phyloP scores from a whole-genome alignment of 2,888 invertebrate species.

The Sipunculus nudus region DNA sequence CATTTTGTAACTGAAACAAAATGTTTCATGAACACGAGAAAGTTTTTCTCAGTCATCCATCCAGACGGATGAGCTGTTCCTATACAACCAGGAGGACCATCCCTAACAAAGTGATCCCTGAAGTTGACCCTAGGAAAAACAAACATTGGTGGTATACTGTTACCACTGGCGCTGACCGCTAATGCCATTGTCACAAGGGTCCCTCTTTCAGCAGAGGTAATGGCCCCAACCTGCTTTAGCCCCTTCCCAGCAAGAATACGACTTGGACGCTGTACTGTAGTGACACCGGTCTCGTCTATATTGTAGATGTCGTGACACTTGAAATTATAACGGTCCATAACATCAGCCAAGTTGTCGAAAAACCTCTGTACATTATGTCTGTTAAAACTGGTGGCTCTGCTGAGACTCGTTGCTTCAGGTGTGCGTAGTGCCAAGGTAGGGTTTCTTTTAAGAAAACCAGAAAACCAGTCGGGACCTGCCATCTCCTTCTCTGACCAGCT shows the following conservation, averaged over 20 bases:
- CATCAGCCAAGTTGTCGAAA: slow-evolving; percentile 19
- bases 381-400: slow-evolving; percentile 33
- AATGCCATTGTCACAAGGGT: slow-evolving; percentile 6
- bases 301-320: slow-evolving; percentile 2
- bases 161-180: slow-evolving; percentile 8
- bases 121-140: slow-evolving; percentile 8
- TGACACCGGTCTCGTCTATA: slow-evolving; percentile 12
- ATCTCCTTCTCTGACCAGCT: slow-evolving; percentile 27
- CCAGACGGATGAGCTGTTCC: too few relatives aligned
- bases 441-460: slow-evolving; percentile 23
- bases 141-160: slow-evolving; percentile 15
- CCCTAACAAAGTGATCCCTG: too few relatives aligned
- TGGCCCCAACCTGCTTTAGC: slow-evolving; percentile 2
- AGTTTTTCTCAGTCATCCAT: slow-evolving; percentile 53
- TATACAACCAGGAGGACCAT: too few relatives aligned
- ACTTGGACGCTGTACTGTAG: slow-evolving; percentile 21
- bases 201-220: slow-evolving; percentile 20
- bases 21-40: slow-evolving; percentile 48
- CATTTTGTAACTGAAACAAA: slow-evolving; percentile 49
- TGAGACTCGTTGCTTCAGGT: slow-evolving; percentile 39
- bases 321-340: slow-evolving; percentile 40
- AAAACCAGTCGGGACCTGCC: slow-evolving; percentile 38
- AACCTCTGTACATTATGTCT: slow-evolving; percentile 22
- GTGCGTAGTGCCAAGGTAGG: slow-evolving; percentile 21
- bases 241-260: slow-evolving; percentile 13